A percentile compares a stretch with the other conserved stretches of the same genome.
Evolutionary conservation across 2,888 invertebrate genomes (phyloP).

Genomic region (Caenorhabditis angaria): DNA sequence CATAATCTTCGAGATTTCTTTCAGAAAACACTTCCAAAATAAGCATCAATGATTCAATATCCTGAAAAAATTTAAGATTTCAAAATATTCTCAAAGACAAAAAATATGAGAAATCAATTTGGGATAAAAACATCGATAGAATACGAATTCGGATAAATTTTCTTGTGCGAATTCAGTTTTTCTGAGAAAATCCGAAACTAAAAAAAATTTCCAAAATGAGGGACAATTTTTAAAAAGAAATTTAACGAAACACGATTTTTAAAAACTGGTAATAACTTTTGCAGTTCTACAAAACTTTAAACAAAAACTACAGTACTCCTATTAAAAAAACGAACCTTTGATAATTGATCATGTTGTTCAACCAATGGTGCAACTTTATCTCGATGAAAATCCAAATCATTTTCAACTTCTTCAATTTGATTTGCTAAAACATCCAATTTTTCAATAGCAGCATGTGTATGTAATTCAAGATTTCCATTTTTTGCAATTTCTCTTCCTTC

Average conservation of each 20-base stretch:
- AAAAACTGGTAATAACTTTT: too few relatives aligned
- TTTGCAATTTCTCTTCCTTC: conserved; percentile 63
- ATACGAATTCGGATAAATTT: too few relatives aligned
- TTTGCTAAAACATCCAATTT: conserved; percentile 60
- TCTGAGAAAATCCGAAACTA: too few relatives aligned
- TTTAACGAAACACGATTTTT: too few relatives aligned
- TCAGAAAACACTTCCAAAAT: conserved; percentile 38
- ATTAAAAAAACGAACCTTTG: conserved; percentile 11
- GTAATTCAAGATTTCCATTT: conserved; percentile 64
- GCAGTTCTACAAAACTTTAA: too few relatives aligned
- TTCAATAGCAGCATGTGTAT: conserved; percentile 62
- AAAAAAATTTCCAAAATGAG: too few relatives aligned
- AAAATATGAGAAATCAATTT: neutral
- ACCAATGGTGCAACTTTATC: conserved; percentile 34
- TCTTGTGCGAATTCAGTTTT: too few relatives aligned
- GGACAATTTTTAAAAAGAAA: too few relatives aligned
- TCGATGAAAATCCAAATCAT: conserved; percentile 31
- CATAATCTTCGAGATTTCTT: conserved; percentile 36
- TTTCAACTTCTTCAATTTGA: conserved; percentile 37
- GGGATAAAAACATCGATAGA: too few relatives aligned
- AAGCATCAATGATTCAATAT: conserved; percentile 31
- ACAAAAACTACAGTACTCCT: too few relatives aligned
- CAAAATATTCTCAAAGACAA: too few relatives aligned
- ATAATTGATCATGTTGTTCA: conserved; percentile 36
- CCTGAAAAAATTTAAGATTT: neutral